Base-by-base conservation (phyloP, 2,113 vertebrate species). In the Clarias macrocephalus region DNA sequence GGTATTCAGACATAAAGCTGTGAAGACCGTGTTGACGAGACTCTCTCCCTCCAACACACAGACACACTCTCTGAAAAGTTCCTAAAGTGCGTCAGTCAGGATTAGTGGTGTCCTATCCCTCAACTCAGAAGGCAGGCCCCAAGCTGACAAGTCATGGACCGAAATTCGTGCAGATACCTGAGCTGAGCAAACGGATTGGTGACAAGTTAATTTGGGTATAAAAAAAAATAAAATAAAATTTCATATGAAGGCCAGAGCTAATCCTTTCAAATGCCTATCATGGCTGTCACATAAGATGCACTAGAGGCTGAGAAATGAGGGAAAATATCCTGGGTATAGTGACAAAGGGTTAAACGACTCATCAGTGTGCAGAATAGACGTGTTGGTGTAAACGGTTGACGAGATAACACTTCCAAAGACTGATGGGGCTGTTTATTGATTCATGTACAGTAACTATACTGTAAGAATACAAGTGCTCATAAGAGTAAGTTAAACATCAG, bases 161-260 rank as follows among this genome's bases (percentile, higher is more conserved):
- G 75, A 88, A 85, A 82, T 86, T 80, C 81, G 72, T 37, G 48
- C 85, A 48, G 66, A 77, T 83, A 88, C 62, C 84, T 70, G 83
- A 65, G 37, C n/a, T n/a, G 73, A 48, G 76, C 84, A 70, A 77
- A 85, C 73, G 21, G 19, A 54, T 83, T 16, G 68, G 86, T 90
- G 88, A 91, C 90, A 86, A 87, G 86, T 92, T 90, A 88, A 89
- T 91, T 88, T 91, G 75, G 88, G 59, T 30, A 48, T 48, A 48
- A 42, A 73, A 87, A 86, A 66, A 42, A 52, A 86, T 73, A 62
- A 28, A 13, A 80, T 72, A 48, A 8, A 48, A 70, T 68, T 82
- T 83, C 85, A 83, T 86, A 80, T 85, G 81, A 86, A 88, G 85
- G 79, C 60, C 86, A 82, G 70, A 65, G 82, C 72, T 89, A 84